Percentiles rank a stretch among this genome's conserved stretches.
Evolutionary conservation across 1,140 invertebrate genomes (phyloP).

Genomic region (Antheraea pernyi): DNA sequence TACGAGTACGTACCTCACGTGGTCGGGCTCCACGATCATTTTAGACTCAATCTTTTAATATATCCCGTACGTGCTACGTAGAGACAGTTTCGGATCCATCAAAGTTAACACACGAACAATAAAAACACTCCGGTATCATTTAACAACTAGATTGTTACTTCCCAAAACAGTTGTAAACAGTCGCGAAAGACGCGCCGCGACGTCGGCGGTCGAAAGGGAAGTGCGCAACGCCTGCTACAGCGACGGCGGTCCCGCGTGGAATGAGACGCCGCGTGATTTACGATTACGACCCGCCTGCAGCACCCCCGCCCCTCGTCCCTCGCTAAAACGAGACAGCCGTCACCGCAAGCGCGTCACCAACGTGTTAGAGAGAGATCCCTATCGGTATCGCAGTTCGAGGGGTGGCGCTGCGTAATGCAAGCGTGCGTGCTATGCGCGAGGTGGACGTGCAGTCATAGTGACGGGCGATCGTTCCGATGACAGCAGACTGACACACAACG

Average conservation of each 20-base stretch:
- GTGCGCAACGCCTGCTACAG: constrained; percentile 71
- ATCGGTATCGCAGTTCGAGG: constrained; percentile 54
- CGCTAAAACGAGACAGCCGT: constrained; percentile 48
- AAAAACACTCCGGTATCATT: constrained; percentile 42
- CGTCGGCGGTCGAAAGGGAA: constrained; percentile 65
- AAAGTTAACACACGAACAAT: constrained; percentile 52
- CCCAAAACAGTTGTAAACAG: constrained; percentile 67
- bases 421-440: constrained; percentile 75
- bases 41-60: constrained; percentile 68
- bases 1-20: constrained; percentile 65
- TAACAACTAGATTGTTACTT: constrained; percentile 31
- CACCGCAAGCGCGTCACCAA: constrained; percentile 14
- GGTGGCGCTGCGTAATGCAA: constrained; percentile 78
- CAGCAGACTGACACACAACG: constrained; percentile 57
- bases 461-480: constrained; percentile 70
- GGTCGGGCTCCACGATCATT: constrained; percentile 75
- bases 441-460: constrained; percentile 63
- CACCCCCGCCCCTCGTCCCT: constrained; percentile 62
- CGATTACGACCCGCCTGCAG: constrained; percentile 78
- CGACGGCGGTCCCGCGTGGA: constrained; percentile 76
- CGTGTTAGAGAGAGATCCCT: constrained; percentile 55
- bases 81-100: constrained; percentile 59
- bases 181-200: constrained; percentile 71
- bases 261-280: constrained; percentile 78
- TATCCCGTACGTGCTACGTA: constrained; percentile 42